A percentile compares a stretch with the other conserved stretches of the same genome.
Evolutionary conservation across 2,797 vertebrate species (phyloP).

Genomic region (Galaxias olidus): DNA sequence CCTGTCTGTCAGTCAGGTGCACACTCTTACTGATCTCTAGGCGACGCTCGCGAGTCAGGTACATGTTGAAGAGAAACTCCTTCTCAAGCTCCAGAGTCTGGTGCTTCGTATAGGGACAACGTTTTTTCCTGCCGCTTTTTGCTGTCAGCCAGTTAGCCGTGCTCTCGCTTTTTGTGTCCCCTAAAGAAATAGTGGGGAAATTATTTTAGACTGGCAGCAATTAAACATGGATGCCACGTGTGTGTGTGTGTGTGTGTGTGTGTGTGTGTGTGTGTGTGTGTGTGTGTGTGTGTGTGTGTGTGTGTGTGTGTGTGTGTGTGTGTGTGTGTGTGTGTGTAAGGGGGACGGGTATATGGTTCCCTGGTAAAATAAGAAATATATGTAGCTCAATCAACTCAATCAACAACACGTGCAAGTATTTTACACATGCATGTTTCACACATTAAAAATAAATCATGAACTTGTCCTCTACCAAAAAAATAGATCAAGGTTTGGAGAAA

Average conservation of each 20-base stretch:
- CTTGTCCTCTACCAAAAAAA: no score
- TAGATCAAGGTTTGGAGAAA: no score
- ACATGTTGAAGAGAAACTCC: conserved; percentile 99
- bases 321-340: conserved; percentile 17
- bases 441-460: no score
- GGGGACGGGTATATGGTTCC: neutral
- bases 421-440: no score
- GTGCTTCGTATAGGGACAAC: conserved; percentile 97
- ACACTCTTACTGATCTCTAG: conserved; percentile 98
- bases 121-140: conserved; percentile 96
- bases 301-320: conserved; percentile 8
- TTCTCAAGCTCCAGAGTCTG: conserved; percentile 99
- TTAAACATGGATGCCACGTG: conserved; percentile 17
- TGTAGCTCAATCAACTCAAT: no score
- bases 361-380: no score
- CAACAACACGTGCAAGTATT: conserved; percentile 10
- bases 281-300: conserved; percentile 11
- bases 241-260: conserved; percentile 22
- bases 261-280: conserved; percentile 19
- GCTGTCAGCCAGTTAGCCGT: conserved; percentile 96
- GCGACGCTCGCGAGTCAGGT: conserved; percentile 99
- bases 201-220: conserved; percentile 29
- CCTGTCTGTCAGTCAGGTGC: conserved; percentile 99
- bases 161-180: conserved; percentile 87
- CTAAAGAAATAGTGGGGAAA: conserved; percentile 68